phyloP scores from a whole-genome alignment of 2,797 vertebrate species.

The Notoglanidium macrostoma region DNA sequence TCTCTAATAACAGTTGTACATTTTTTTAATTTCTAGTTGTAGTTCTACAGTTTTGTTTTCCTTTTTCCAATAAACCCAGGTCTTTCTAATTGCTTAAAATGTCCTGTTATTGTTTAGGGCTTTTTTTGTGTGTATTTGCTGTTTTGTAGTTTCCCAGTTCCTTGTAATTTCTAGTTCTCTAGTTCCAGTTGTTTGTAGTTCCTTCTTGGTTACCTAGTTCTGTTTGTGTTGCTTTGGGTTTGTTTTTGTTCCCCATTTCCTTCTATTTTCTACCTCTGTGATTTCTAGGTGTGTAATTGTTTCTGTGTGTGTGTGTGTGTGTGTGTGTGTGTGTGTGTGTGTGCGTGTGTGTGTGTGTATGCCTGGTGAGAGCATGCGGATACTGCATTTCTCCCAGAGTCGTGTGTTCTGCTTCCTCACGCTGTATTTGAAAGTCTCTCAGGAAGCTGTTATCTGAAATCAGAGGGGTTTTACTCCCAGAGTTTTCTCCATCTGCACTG shows the following conservation, averaged over 20 bases:
- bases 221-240: not conserved
- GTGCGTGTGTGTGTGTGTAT: conserved; percentile 24
- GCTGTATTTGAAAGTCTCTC: not conserved
- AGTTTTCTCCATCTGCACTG: not conserved
- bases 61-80: not conserved
- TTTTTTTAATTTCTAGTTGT: not conserved
- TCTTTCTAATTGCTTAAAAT: not conserved
- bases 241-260: not conserved
- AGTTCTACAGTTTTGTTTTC: not conserved
- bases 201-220: not conserved
- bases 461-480: not conserved
- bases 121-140: not conserved
- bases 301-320: not conserved
- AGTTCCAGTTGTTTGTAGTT: not conserved
- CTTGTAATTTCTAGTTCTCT: not conserved
- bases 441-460: not conserved
- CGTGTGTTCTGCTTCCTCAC: not conserved
- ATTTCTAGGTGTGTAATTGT: not conserved
- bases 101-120: not conserved
- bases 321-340: conserved; percentile 31
- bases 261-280: not conserved
- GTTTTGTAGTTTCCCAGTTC: not conserved
- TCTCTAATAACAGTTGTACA: not conserved
- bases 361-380: not conserved
- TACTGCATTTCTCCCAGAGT: not conserved